A percentile compares a stretch with the other conserved stretches of the same genome.
These are phyloP conservation scores for Notodromas monacha DNA, from an alignment of 2,888 invertebrate genomes.

Conservation along the genomic window DNA sequence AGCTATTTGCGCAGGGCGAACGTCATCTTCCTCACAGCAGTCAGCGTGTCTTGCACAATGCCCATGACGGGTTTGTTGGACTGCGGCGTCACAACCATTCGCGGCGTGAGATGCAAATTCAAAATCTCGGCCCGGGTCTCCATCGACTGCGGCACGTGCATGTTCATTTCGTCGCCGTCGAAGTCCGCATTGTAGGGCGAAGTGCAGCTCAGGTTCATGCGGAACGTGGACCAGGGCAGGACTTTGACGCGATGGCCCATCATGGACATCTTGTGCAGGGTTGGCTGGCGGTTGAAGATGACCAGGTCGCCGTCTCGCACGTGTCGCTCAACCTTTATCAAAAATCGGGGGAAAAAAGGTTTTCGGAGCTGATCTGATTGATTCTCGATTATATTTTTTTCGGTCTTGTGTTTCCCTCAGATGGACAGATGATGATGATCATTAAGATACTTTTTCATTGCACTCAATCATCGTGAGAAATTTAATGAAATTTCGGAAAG, in stretches of 20 bases:
- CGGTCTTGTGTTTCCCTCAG: no score
- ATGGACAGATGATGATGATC: no score
- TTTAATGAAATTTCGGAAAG: no score
- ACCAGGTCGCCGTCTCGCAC: slow-evolving; percentile 23
- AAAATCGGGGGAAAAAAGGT: no score
- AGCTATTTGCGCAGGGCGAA: slow-evolving; percentile 21
- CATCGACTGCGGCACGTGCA: slow-evolving; percentile 17
- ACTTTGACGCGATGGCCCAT: slow-evolving; percentile 20
- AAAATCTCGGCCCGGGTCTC: slow-evolving; percentile 26
- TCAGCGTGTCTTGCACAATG: slow-evolving; percentile 90
- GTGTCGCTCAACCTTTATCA: slow-evolving; percentile 24
- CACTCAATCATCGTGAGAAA: no score
- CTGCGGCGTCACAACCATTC: slow-evolving; percentile 89
- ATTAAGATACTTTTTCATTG: no score
- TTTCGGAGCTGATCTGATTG: no score
- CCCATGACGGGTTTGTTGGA: slow-evolving; percentile 99
- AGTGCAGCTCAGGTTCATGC: slow-evolving; percentile 15
- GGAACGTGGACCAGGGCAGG: slow-evolving; percentile 18
- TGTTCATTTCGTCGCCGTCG: slow-evolving; percentile 19
- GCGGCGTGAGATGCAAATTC: slow-evolving; percentile 79
- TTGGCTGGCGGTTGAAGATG: slow-evolving; percentile 25
- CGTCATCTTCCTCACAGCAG: slow-evolving; percentile 96
- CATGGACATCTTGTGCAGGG: slow-evolving; percentile 27
- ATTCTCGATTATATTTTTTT: no score
- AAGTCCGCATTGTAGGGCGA: slow-evolving; percentile 19